Base-by-base conservation (phyloP, 2,888 invertebrate genomes). In the Drosophila paracracens region DNA sequence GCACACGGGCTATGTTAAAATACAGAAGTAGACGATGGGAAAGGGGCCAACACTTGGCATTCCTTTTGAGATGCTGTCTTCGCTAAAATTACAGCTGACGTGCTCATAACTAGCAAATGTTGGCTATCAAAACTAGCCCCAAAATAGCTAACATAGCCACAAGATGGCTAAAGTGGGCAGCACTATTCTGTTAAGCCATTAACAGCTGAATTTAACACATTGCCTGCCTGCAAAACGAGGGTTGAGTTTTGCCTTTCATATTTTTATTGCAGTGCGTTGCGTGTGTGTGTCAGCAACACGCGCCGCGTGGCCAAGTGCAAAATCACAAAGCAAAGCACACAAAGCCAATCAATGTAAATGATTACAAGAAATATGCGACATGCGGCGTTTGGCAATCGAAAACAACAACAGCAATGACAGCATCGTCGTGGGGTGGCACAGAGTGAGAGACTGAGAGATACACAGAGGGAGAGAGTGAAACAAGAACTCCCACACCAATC, bases 281-380 rank as follows among this genome's bases (percentile, higher is more conserved):
- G 18, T 54, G 27, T 38, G 57, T 46, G 59, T 48, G 57, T 73
- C 57, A 43, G 74, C 61, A 51, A 36, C 58, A 65, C 74, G 40
- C 21, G 70, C 76, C 80, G 77, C 77, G 76, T 77, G 80, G 66
- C 80, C 79, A 70, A 81, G 69, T 81, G 73, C 78, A 77, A 81
- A 73, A 81, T 81, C 79, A 81, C 78, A 81, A 76, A 79, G 80
- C 80, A 79, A 79, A 59, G 76, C 59, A 64, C 63, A 81, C 79
- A 80, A 80, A 70, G 77, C 66, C 76, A 80, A 80, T 80, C 74
- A 80, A 80, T 81, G 74, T 74, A 71, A 71, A 80, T 74, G 80
- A 81, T 78, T 78, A 70, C 67, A 70, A 78, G 78, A 80, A 80
- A 78, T 74, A 71, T 61, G 58, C 63, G 81, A 61, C 77, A 81